Evolutionary conservation across 2,888 invertebrate genomes (phyloP), one percentile per base, ranked within the genome.

Genomic region (Brachypterus glaber): DNA sequence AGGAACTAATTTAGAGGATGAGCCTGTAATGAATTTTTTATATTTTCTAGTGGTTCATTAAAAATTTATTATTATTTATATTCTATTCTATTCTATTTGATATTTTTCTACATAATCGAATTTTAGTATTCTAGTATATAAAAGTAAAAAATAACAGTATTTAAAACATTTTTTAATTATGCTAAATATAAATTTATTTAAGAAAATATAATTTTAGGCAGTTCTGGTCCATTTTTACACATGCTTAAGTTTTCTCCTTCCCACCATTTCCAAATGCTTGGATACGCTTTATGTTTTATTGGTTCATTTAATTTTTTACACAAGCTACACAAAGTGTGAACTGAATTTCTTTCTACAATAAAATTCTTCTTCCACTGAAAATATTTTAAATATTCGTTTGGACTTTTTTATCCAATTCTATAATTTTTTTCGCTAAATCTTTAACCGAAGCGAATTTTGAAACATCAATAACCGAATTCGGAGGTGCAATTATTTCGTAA

Each of bases 341-440:
- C 18, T 7, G 29, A 35, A 16, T 38, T 35, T 4, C 40, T 48
- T 29, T 45, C 33, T 1, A 56, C 45, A 7, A 39, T 37, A 35
- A 55, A 58, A 13, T 47, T 29, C 17, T 66, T 67, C 51, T 74
- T 74, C 75, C 76, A 76, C 43, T 58, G 51, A 50, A 76, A 73
- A 54, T 75, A 76, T 45, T 70, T 64, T 46, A 73, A 69, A 59
- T 74, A 76, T 26, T 69, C 58, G 5, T 63, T 59, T n/a, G n/a
- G 38, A 70, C 68, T 54, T 74, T 63, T 33, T 58, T 43, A 54
- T 71, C 70, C 31, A 76, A 58, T 30, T 58, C 52, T 37, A 62
- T 59, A 7, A 76, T 58, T 52, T 72, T 73, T n/a, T 59, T 57
- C 1, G 71, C 73, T 27, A 77, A 58, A 14, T 66, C 59, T 49